A percentile compares a stretch with the other conserved stretches of the same genome.
These are phyloP conservation scores for Semaprochilodus insignis DNA, from an alignment of 2,797 vertebrate genomes.

Conservation along the genomic window DNA sequence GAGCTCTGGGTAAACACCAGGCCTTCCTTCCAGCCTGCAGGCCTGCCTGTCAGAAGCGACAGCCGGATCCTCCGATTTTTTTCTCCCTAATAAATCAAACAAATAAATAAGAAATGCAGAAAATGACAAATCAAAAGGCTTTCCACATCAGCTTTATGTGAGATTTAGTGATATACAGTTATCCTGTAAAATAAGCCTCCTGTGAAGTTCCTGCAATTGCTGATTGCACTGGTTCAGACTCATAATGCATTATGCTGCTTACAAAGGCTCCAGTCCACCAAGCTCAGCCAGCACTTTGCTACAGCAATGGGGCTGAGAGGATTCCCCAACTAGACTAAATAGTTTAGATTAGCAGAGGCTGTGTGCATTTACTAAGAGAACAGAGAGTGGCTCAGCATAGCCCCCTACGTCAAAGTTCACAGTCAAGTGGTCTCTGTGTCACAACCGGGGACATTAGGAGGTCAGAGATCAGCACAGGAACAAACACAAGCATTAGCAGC, in stretches of 20 bases:
- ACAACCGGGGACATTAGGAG: slow-evolving; percentile 35
- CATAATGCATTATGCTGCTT: slow-evolving; percentile 23
- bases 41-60: slow-evolving; percentile 62
- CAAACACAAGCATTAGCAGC: slow-evolving; percentile 52
- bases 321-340: slow-evolving; percentile 64
- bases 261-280: slow-evolving; percentile 5
- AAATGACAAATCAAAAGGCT: background rate
- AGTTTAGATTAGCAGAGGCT: slow-evolving; percentile 65
- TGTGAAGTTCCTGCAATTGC: background rate
- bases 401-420: slow-evolving; percentile 51
- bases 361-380: slow-evolving; percentile 54
- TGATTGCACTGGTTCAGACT: background rate
- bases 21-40: slow-evolving; percentile 56
- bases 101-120: background rate
- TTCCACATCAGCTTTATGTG: no score
- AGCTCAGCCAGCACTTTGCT: slow-evolving; percentile 10
- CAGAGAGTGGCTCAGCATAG: slow-evolving; percentile 37
- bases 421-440: slow-evolving; percentile 57
- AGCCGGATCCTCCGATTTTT: slow-evolving; percentile 52
- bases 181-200: background rate
- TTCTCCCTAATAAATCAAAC: background rate
- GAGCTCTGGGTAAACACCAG: slow-evolving; percentile 63
- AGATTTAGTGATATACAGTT: no score
- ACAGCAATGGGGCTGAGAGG: slow-evolving; percentile 38
- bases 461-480: slow-evolving; percentile 50